Percentiles rank a stretch among this genome's conserved stretches.
Evolutionary conservation across 1,140 invertebrate genomes (phyloP).

Genomic region (Lepidurus arcticus): DNA sequence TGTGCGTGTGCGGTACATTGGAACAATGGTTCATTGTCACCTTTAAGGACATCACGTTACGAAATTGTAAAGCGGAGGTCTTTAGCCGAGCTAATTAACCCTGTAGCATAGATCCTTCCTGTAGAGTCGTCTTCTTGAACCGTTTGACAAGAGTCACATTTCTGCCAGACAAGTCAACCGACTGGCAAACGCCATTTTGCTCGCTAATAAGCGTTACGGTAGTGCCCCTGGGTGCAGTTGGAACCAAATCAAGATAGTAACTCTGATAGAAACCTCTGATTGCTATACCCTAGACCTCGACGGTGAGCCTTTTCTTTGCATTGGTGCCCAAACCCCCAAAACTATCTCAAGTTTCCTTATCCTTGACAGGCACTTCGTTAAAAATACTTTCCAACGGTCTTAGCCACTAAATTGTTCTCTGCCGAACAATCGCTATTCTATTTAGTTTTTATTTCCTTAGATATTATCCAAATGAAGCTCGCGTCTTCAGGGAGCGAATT

Average conservation of each 20-base stretch:
- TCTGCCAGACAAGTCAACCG: background rate
- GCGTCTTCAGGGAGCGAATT: too few relatives aligned
- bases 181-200: conserved; percentile 18
- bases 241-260: conserved; percentile 4
- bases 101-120: conserved; percentile 19
- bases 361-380: conserved; percentile 9
- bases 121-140: background rate
- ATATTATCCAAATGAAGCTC: background rate
- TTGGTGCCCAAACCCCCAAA: background rate
- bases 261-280: conserved; percentile 4
- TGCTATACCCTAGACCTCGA: too few relatives aligned
- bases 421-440: background rate
- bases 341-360: background rate
- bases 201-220: background rate
- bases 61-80: background rate
- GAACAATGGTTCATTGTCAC: conserved; percentile 21
- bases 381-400: background rate
- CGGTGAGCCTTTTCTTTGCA: background rate
- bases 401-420: background rate
- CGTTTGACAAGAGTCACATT: background rate
- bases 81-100: conserved; percentile 12
- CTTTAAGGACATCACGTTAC: conserved; percentile 17
- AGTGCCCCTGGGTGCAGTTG: background rate
- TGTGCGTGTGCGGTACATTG: conserved; percentile 13
- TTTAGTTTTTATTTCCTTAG: background rate